Percentiles rank a stretch among this genome's conserved stretches.
These are phyloP conservation scores for Melanerpes aurifrons DNA, from an alignment of 2,113 vertebrate species.

Conservation along the genomic window DNA sequence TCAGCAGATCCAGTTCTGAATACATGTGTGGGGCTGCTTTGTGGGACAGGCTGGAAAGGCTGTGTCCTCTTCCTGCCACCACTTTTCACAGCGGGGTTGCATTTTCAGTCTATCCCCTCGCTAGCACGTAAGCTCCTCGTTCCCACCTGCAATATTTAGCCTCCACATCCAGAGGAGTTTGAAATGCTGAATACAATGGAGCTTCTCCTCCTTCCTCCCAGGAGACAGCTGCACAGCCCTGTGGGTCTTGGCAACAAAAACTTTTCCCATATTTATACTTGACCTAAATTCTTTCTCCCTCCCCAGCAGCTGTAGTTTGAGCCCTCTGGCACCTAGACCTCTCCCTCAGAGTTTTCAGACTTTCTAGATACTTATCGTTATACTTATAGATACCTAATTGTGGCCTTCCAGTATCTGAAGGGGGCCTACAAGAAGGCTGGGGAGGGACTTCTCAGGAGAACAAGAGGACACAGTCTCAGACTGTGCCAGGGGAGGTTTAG, in stretches of 20 bases:
- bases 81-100: rapidly evolving
- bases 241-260: background rate
- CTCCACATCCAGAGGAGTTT: background rate
- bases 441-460: no score
- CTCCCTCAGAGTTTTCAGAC: background rate
- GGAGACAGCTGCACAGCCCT: background rate
- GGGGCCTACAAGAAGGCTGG: no score
- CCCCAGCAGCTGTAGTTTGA: background rate
- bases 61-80: background rate
- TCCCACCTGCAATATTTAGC: background rate
- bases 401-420: no score
- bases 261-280: background rate
- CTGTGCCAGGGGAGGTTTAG: no score
- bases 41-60: background rate
- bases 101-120: background rate
- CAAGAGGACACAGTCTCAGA: no score
- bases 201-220: background rate
- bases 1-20: background rate
- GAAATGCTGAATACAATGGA: background rate
- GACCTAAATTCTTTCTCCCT: slow-evolving; percentile 25
- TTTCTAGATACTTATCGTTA: background rate
- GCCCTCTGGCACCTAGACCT: background rate
- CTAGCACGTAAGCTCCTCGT: background rate
- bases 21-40: background rate
- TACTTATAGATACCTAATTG: no score